Base-by-base conservation (phyloP, 2,888 invertebrate genomes). In the Xestobium rufovillosum region DNA sequence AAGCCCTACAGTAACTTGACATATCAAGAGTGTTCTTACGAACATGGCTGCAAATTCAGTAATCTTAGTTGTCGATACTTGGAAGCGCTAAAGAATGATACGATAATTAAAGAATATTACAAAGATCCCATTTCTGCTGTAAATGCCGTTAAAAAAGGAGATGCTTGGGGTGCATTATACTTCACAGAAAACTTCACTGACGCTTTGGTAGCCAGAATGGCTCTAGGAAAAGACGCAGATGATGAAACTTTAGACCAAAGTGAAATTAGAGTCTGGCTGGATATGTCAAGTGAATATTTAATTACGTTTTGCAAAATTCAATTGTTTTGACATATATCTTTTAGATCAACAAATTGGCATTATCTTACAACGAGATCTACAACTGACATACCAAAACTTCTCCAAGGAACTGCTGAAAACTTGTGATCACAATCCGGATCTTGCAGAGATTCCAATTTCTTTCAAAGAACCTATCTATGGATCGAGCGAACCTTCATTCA, bases 341-440 rank as follows among this genome's bases (percentile, higher is more conserved):
- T n/a, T n/a, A 82, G 81, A 92, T 76, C 91, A 95, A 62, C 92
- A 94, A 70, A 90, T 95, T 52, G 87, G 89, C 1, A 75, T 91
- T 52, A 86, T 90, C 73, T 70, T 94, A 31, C 87, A 89, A 63
- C 68, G 89, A 41, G 86, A 88, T 60, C 75, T 94, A 41, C 83
- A 90, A 61, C 75, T 84, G 57, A 80, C 89, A 0, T 94, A 91
- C 65, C 73, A 90, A 57, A 80, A 81, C 60, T 94, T 94, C 58
- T 84, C 90, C 4, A 71, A 76, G 71, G 73, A 78, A 38, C 65
- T 90, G 33, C 66, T 94, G 2, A 64, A 69, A 10, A 74, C 77
- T 4, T 87, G 89, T 57, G 73, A 80, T 2, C 77, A 83, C 59
- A 91, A 90, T 68, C 82, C 88, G 1, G 85, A 83, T 54, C 70